Percentiles rank a stretch among this genome's conserved stretches.
These are phyloP conservation scores for Pogoniulus pusillus DNA, from an alignment of 2,797 vertebrate genomes.

Conservation along the genomic window DNA sequence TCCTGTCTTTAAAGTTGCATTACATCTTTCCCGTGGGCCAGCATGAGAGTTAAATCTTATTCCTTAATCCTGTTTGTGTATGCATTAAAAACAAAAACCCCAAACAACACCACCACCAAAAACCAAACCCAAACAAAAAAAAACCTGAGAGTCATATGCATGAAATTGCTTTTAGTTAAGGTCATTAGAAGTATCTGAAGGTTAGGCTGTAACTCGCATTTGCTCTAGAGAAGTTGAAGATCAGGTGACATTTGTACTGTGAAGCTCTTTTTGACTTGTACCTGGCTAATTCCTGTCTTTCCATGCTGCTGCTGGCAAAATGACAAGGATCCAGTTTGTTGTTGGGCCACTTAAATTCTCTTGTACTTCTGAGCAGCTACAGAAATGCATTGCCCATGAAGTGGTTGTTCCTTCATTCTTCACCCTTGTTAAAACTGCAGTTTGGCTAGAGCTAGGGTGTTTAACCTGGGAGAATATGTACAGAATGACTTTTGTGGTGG, in stretches of 20 bases:
- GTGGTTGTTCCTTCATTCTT: not conserved
- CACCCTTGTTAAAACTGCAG: not conserved
- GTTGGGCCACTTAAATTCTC: not conserved
- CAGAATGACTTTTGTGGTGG: not conserved
- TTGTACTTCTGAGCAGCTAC: not conserved
- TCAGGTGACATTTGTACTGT: not conserved
- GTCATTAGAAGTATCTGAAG: not conserved
- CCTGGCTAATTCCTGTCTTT: not conserved
- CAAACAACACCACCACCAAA: too few species aligned
- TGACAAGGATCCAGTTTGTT: fast-evolving
- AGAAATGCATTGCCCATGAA: fast-evolving
- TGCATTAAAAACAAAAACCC: not conserved
- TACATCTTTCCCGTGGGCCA: not conserved
- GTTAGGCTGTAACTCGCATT: not conserved
- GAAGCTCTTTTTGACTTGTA: not conserved
- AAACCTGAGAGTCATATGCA: fast-evolving
- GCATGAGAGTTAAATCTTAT: not conserved
- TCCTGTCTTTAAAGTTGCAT: not conserved
- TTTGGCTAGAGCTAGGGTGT: not conserved
- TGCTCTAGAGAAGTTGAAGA: not conserved
- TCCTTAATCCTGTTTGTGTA: not conserved
- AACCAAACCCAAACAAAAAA: not conserved
- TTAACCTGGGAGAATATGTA: not conserved
- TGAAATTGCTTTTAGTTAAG: not conserved
- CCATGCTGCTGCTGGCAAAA: not conserved